Percentiles rank a stretch among this genome's conserved stretches.
Evolutionary conservation across 2,113 vertebrate species (phyloP).

Genomic region (Seriola quinqueradiata): DNA sequence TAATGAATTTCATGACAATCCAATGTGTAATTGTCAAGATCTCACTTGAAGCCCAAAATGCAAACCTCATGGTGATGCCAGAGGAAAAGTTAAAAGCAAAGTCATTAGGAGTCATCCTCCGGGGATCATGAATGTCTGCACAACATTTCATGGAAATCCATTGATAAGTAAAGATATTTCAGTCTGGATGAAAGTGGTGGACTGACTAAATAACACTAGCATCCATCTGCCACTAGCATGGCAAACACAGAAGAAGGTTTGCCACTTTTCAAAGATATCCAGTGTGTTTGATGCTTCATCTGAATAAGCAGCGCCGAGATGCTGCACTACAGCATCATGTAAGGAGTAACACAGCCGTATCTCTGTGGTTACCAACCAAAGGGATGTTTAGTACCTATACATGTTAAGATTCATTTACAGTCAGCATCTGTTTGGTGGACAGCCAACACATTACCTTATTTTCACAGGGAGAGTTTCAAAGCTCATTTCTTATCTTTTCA

Average conservation of each 20-base stretch:
- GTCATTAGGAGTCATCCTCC: no score
- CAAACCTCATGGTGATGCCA: no score
- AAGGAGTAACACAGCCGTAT: not conserved
- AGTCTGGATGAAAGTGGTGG: no score
- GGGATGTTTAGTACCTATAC: not conserved
- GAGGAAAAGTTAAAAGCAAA: not conserved
- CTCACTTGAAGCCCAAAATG: no score
- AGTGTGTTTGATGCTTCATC: not conserved
- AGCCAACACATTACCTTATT: constrained; percentile 2
- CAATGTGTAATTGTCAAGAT: no score
- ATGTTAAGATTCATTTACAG: not conserved
- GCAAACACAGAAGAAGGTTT: not conserved
- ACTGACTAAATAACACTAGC: no score
- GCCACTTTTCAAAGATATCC: not conserved
- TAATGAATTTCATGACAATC: not conserved
- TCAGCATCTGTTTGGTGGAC: not conserved
- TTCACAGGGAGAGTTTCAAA: constrained; percentile 7
- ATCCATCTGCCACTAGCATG: no score
- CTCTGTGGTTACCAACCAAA: not conserved
- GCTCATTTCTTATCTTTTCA: constrained; percentile 20
- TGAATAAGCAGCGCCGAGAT: not conserved
- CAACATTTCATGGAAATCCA: no score
- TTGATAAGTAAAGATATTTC: no score
- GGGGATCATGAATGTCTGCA: no score
- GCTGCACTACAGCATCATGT: not conserved